A percentile compares a stretch with the other conserved stretches of the same genome.
Evolutionary conservation across 2,113 vertebrate genomes (phyloP).

Genomic region (Etheostoma spectabile): DNA sequence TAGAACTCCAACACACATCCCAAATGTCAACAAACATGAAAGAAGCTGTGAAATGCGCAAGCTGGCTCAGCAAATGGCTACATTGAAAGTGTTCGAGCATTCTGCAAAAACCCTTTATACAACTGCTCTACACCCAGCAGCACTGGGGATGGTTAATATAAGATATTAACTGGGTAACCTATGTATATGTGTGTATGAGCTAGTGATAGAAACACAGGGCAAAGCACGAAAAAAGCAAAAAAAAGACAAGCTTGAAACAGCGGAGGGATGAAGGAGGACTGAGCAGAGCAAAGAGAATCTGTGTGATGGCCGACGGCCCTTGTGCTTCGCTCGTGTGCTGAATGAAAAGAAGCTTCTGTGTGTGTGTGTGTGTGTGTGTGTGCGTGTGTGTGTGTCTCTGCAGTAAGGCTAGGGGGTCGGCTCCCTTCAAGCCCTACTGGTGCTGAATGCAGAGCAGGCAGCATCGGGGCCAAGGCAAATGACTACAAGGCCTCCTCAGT

Average conservation of each 20-base stretch:
- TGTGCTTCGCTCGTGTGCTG: constrained; percentile 67
- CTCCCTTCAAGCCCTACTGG: constrained; percentile 59
- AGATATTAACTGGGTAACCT: not conserved
- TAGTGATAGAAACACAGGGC: not conserved
- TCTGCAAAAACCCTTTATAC: constrained; percentile 16
- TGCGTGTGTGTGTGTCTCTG: constrained; percentile 50
- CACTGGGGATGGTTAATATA: not conserved
- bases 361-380: constrained; percentile 10
- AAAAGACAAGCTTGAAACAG: constrained; percentile 1
- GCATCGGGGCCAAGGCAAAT: constrained; percentile 74
- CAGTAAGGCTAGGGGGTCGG: constrained; percentile 60
- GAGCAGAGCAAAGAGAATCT: constrained; percentile 55
- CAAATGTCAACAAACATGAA: constrained; percentile 76
- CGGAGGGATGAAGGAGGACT: constrained; percentile 28
- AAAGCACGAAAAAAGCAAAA: constrained; percentile 4
- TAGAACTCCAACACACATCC: constrained; percentile 56
- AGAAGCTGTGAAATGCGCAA: constrained; percentile 60
- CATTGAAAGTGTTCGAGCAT: constrained; percentile 27
- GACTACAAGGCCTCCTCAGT: constrained; percentile 83
- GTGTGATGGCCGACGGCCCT: constrained; percentile 70
- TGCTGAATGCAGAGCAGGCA: constrained; percentile 82
- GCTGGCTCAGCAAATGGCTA: constrained; percentile 37
- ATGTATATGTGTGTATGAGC: not conserved
- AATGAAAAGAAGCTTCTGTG: constrained; percentile 73
- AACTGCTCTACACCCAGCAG: constrained; percentile 5